Conservation (phyloP, 2,797 vertebrate species). For the Martes flavigula region DNA sequence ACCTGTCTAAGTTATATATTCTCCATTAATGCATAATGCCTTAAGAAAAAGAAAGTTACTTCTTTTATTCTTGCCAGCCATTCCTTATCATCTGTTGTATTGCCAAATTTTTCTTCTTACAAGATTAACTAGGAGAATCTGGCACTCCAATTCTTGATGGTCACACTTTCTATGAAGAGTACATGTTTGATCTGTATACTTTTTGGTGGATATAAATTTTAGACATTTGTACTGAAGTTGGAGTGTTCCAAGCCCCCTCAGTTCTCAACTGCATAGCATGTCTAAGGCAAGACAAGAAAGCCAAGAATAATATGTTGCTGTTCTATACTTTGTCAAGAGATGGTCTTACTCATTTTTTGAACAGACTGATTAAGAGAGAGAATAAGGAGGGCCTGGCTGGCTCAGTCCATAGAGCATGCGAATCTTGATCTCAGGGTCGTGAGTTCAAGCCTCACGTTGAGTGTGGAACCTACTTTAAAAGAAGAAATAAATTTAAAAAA, state of each 20-base stretch:
- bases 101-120: neutral
- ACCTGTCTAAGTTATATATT: neutral
- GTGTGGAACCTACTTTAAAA: neutral
- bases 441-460: neutral
- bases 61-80: neutral
- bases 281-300: neutral
- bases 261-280: fast-evolving
- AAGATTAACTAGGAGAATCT: neutral
- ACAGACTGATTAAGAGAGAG: neutral
- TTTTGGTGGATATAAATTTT: neutral
- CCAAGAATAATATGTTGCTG: too few relatives aligned
- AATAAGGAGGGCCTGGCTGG: neutral
- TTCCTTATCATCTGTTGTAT: neutral
- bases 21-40: too few relatives aligned
- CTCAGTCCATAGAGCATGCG: neutral
- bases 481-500: neutral
- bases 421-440: neutral
- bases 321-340: neutral
- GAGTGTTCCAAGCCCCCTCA: fast-evolving
- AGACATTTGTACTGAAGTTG: neutral
- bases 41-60: neutral
- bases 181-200: neutral
- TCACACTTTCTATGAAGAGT: neutral
- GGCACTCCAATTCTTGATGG: neutral
- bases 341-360: neutral